Conservation (phyloP, 2,113 vertebrate species). For the Murina feae region DNA sequence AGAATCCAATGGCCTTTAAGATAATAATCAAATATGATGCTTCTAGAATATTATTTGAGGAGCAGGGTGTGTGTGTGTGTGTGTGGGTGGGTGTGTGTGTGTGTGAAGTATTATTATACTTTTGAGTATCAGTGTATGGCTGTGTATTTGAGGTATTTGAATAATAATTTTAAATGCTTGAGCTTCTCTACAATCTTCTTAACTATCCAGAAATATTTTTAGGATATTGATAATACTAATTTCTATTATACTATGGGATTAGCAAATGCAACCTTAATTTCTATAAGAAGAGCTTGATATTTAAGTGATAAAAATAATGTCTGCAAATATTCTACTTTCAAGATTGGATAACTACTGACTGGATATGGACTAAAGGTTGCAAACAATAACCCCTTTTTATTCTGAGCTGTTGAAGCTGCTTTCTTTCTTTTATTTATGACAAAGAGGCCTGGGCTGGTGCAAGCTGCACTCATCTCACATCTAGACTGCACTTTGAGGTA, state of each 20-base stretch:
- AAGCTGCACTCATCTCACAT: neutral
- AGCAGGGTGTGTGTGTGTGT: neutral
- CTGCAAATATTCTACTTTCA: neutral
- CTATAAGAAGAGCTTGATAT: neutral
- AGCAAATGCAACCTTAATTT: neutral
- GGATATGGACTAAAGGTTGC: neutral
- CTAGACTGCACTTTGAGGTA: neutral
- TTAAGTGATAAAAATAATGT: neutral
- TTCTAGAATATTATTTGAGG: neutral
- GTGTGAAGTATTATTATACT: neutral
- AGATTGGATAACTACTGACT: neutral
- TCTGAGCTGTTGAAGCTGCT: neutral
- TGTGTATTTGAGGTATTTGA: neutral
- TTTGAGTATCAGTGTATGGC: neutral
- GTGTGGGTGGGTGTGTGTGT: neutral
- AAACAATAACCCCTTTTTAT: neutral
- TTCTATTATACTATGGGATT: neutral
- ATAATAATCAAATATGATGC: neutral
- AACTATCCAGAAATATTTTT: neutral
- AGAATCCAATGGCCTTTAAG: neutral
- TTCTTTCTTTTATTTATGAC: neutral
- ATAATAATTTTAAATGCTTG: constrained; percentile 15
- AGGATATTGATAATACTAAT: neutral
- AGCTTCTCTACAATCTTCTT: neutral
- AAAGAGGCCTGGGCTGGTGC: neutral